Conservation (phyloP, 2,797 vertebrate species). For the Schizothorax lantsangensis region DNA sequence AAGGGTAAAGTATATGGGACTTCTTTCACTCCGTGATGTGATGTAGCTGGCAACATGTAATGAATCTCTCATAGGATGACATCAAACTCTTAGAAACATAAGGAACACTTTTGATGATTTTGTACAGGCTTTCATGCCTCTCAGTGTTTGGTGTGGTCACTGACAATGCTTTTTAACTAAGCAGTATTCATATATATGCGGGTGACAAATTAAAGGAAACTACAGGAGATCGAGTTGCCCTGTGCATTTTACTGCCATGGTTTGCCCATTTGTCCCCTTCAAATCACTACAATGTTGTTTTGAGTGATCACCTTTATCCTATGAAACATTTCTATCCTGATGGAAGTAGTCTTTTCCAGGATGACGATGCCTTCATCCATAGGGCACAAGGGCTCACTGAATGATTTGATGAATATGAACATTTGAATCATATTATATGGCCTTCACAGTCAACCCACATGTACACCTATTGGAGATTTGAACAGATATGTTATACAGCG, state of each 20-base stretch:
- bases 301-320: background rate
- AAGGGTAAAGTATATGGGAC: slow-evolving; percentile 63
- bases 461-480: background rate
- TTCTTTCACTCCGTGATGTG: background rate
- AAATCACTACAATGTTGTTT: background rate
- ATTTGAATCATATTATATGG: background rate
- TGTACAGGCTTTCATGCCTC: no score
- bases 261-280: background rate
- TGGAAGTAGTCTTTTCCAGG: background rate
- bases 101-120: background rate
- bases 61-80: background rate
- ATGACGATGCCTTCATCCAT: background rate
- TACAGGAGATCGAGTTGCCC: background rate
- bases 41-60: background rate
- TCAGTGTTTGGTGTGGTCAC: no score
- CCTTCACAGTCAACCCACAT: background rate
- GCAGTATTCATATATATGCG: background rate
- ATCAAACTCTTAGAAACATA: background rate
- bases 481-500: background rate
- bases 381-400: background rate
- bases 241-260: background rate
- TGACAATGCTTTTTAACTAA: no score
- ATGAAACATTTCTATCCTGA: background rate
- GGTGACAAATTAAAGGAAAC: background rate
- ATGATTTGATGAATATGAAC: background rate